Base-by-base conservation (phyloP, 1,140 invertebrate genomes). In the Caerostris darwini region DNA sequence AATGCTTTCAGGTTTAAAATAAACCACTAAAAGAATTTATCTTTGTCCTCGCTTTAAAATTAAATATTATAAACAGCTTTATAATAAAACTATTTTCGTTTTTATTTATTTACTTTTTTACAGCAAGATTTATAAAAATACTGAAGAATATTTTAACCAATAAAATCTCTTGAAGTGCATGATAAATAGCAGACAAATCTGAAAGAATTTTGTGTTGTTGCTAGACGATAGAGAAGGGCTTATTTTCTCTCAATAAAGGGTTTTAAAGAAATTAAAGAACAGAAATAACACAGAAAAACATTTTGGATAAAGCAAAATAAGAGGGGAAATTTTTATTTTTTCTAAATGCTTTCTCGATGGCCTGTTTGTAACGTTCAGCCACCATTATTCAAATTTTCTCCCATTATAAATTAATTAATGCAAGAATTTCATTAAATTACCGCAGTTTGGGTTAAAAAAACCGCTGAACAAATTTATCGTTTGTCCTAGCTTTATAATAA, bases 341-440 rank as follows among this genome's bases (percentile, higher is more conserved):
- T 64, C 54, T 64, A 5, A 10, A n/a, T 19, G 34, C 14, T 54
- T 69, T 58, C 54, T 17, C 17, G 19, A 58, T 57, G n/a, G 82
- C 87, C 58, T 89, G 71, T 92, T 92, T 92, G 57, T 57, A 64
- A 19, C 17, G 81, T 56, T 77, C 14, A 14, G 17, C 10, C 10
- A 34, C 34, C 34, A 34, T 34, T 34, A 34, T 34, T 34, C 34
- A 34, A 34, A 34, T 34, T 34, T 34, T 34, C 34, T 34, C 34
- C 34, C 34, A 34, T 34, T 34, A 34, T 34, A 34, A 34, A 34
- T 34, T 34, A 93, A 93, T 93, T 93, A 93, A 67, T 14, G 64
- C 54, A 67, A 7, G 82, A 93, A 93, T 64, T 61, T 93, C 87
- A 93, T 93, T 93, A 87, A 87, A n/a, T 53, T 64, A 67, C 34